phyloP scores from a whole-genome alignment of 2,888 invertebrate genomes.

The Drosophila greeni region DNA sequence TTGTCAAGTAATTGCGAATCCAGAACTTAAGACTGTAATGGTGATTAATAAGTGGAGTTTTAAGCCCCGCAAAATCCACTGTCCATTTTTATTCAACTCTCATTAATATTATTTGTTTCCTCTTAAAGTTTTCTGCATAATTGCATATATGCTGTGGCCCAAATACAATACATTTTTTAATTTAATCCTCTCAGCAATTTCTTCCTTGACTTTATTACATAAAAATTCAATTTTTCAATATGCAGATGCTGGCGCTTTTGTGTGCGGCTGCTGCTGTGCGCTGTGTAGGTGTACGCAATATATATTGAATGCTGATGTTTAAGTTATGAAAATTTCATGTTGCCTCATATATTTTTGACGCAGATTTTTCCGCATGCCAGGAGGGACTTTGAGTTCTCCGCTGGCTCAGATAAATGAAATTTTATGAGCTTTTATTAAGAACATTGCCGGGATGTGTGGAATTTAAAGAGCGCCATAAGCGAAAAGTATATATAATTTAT shows the following conservation, averaged over 20 bases:
- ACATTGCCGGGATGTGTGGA: conserved; percentile 11
- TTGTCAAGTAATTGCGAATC: conserved; percentile 10
- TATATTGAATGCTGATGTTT: conserved; percentile 44
- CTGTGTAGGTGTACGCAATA: conserved; percentile 12
- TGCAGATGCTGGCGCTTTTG: conserved; percentile 10
- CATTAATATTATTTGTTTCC: not conserved
- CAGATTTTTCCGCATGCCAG: conserved; percentile 44
- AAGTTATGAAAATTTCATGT: conserved; percentile 52
- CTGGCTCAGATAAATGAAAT: conserved; percentile 32
- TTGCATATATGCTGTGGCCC: not conserved
- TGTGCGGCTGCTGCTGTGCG: not conserved
- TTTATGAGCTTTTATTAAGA: conserved; percentile 38
- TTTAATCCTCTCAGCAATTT: conserved; percentile 44
- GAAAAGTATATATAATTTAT: conserved; percentile 12
- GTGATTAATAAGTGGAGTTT: conserved; percentile 11
- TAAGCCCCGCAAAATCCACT: conserved; percentile 1
- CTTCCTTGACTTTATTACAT: conserved; percentile 48
- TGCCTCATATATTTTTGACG: conserved; percentile 39
- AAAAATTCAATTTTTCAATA: conserved; percentile 50
- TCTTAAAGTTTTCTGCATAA: not conserved
- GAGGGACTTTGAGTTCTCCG: conserved; percentile 24
- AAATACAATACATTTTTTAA: conserved; percentile 31
- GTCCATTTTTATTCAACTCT: conserved; percentile 2
- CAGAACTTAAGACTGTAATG: conserved; percentile 14
- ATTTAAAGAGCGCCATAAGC: conserved; percentile 18